Evolutionary conservation across 2,888 invertebrate genomes (phyloP).

Genomic region (Cryptosula pallasiana): DNA sequence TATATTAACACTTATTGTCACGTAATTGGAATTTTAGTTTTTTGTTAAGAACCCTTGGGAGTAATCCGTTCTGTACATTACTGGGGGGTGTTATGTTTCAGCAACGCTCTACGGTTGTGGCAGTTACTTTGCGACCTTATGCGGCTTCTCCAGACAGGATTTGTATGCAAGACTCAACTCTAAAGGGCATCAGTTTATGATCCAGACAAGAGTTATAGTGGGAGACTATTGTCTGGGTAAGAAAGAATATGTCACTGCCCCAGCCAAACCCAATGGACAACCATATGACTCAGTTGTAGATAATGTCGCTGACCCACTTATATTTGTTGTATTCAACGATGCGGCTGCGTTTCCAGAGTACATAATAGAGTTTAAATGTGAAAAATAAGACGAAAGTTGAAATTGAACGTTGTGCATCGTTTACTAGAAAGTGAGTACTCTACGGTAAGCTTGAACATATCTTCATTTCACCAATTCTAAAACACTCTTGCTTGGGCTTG

Average conservation of each 20-base stretch:
- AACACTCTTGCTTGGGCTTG: no score
- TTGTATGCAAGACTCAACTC: conserved; percentile 32
- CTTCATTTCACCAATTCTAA: no score
- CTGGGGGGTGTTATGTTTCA: no score
- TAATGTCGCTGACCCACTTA: conserved; percentile 30
- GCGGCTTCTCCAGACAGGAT: conserved; percentile 34
- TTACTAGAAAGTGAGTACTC: not conserved
- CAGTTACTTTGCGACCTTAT: conserved; percentile 41
- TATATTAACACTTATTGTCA: no score
- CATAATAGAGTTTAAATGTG: conserved; percentile 34
- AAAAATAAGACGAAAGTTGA: no score
- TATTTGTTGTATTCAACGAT: conserved; percentile 46
- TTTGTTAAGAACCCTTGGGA: no score
- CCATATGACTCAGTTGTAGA: conserved; percentile 39
- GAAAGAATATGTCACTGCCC: conserved; percentile 33
- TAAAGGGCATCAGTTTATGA: conserved; percentile 33
- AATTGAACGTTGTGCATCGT: not conserved
- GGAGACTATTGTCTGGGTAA: conserved; percentile 33
- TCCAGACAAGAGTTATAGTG: conserved; percentile 36
- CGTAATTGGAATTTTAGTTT: no score
- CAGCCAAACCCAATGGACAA: conserved; percentile 28
- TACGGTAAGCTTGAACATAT: no score
- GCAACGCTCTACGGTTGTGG: conserved; percentile 40
- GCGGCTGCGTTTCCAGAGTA: conserved; percentile 45
- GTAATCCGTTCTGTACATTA: no score